Base-by-base conservation (phyloP, 2,113 vertebrate species). In the Ameiurus melas region DNA sequence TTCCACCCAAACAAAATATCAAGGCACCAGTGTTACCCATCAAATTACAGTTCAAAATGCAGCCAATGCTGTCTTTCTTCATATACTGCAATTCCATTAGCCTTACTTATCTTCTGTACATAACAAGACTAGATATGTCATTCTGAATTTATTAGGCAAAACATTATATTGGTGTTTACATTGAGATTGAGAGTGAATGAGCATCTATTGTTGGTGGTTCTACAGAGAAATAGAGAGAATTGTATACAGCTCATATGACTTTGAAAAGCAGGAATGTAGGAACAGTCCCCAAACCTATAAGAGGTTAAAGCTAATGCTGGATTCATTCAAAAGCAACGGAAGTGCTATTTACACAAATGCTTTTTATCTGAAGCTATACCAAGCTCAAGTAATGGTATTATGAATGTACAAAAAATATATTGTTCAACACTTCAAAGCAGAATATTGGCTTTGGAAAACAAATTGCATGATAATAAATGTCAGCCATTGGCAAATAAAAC, bases 391-490 rank as follows among this genome's bases (percentile, higher is more conserved):
- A 73, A 73, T 39, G 33, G 70, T 1, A 91, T 93, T 92, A 94
- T 85, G 71, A 91, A 92, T 90, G 87, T 81, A 91, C 87, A 90
- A 91, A 90, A 92, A 90, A 88, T 81, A 89, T 89, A 93, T 90
- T 92, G 90, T 93, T 93, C 90, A 89, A 86, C 60, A 92, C 91
- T 91, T 94, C 90, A 93, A 94, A 94, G 89, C 43, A 62, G 82
- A 86, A 92, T 93, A 92, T 91, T 89, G 90, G 89, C 87, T 88
- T 87, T 39, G 84, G 90, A 89, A 92, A 92, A 91, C 88, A 77
- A 91, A 92, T 89, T 90, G 93, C 83, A 78, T 88, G 86, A 90
- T 93, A 91, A 90, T 94, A 95, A 94, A 80, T 47, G 83, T 85
- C 90, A 94, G 87, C 91, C 68, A 51, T 91, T 91, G 88, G 79